Evolutionary conservation across 2,113 vertebrate species (phyloP), one percentile per base, ranked within the genome.

Genomic region (Synodontis membranacea): DNA sequence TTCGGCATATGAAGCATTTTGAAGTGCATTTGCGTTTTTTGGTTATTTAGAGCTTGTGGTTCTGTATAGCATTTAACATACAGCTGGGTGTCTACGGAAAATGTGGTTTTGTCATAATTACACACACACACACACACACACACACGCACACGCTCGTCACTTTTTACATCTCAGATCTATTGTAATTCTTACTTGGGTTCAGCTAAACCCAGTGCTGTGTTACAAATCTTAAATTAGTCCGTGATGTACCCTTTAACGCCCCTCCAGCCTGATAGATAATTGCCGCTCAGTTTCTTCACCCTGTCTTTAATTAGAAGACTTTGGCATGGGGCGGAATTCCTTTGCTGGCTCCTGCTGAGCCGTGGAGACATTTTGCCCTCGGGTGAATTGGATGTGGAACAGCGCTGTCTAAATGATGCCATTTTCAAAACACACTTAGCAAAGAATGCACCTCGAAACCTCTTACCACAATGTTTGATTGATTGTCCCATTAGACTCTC

Each of bases 301-400:
- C 83, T n/a, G 66, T 79, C 86, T 83, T 85, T 84, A 89, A 84
- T 84, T 87, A 68, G 70, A 78, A 52, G 85, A 85, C 52, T 56
- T 50, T 89, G 88, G 83, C 86, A 89, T 39, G 34, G 50, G 34
- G 83, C 66, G 58, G 21, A 42, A 83, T 79, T 89, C 62, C 52
- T 54, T 62, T 37, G 60, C 34, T 19, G 74, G 52, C 60, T 70
- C 60, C 86, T 86, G 60, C 76, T 80, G 60, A 83, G 60, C 75
- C 48, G 48, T 14, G 46, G 70, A 46, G 64, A 87, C 62, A 70
- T 76, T 85, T 70, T 81, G 39, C 39, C 46, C 80, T 76, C 19
- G 44, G 80, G 80, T 76, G 37, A 75, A 86, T 60, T 83, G 70
- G 80, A 83, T 52, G 56, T 64, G 44, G 68, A 66, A 76, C 86